Evolutionary conservation across 1,140 invertebrate genomes (phyloP).

Genomic region (Papilio dardanus): DNA sequence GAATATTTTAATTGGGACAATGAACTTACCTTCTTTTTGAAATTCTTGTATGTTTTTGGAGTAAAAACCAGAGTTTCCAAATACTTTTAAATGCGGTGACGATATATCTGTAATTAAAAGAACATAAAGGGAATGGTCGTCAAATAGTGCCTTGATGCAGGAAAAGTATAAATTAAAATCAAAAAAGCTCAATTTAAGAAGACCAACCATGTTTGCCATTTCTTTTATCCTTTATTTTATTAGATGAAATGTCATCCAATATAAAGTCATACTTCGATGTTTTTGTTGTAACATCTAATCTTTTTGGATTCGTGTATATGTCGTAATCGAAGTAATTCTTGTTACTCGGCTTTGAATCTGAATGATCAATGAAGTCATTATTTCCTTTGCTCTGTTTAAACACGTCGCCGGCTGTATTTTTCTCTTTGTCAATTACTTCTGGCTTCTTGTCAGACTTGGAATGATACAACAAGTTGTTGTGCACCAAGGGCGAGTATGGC

Average conservation of each 20-base stretch:
- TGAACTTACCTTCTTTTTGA: conserved; percentile 21
- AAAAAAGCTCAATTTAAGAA: not conserved
- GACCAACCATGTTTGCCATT: conserved; percentile 13
- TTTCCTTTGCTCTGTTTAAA: not conserved
- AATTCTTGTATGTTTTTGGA: conserved; percentile 7
- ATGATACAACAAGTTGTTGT: conserved; percentile 34
- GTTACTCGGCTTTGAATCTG: conserved; percentile 15
- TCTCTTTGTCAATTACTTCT: not conserved
- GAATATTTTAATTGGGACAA: not conserved
- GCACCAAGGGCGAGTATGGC: not conserved
- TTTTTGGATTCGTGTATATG: not conserved
- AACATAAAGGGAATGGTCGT: not conserved
- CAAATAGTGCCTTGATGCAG: not conserved
- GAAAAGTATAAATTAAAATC: not conserved
- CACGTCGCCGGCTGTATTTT: not conserved
- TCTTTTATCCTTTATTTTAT: conserved; percentile 15
- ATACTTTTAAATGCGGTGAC: conserved; percentile 3
- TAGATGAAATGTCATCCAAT: conserved; percentile 6
- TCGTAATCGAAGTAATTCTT: conserved; percentile 12
- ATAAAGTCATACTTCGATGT: conserved; percentile 20
- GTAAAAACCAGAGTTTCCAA: conserved; percentile 29
- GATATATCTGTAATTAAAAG: conserved; percentile 6
- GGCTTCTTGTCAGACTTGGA: conserved; percentile 10
- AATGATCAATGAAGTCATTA: not conserved
- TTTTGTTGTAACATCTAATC: not conserved